Conservation (phyloP, 2,888 invertebrate genomes). For the Orchesella flavescens region DNA sequence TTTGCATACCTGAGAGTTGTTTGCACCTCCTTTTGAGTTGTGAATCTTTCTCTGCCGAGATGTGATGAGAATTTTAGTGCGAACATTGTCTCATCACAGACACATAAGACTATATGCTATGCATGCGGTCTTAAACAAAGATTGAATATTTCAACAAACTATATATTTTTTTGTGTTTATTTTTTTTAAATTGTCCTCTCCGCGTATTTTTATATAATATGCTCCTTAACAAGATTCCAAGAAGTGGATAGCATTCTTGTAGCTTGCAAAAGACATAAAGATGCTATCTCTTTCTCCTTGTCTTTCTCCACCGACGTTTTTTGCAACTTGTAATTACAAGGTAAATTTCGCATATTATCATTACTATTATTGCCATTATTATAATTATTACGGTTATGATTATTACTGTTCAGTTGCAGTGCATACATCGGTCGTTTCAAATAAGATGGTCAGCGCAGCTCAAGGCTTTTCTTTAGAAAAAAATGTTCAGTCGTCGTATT, state of each 20-base stretch:
- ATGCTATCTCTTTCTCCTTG: constrained; percentile 29
- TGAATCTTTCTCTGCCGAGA: too few relatives aligned
- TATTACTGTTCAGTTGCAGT: background rate
- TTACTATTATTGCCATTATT: constrained; percentile 45
- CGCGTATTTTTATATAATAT: background rate
- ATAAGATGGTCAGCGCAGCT: background rate
- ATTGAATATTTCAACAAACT: too few relatives aligned
- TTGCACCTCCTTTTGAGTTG: too few relatives aligned
- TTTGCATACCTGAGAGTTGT: constrained; percentile 2
- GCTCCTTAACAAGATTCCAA: too few relatives aligned
- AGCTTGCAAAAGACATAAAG: constrained; percentile 2
- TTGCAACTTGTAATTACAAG: constrained; percentile 50
- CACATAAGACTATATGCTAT: too few relatives aligned
- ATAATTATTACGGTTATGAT: constrained; percentile 55
- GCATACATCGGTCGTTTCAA: background rate
- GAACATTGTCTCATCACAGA: too few relatives aligned
- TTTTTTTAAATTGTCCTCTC: constrained; percentile 1
- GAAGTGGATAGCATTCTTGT: background rate
- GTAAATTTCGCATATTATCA: constrained; percentile 50
- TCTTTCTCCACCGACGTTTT: constrained; percentile 16
- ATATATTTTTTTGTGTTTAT: background rate
- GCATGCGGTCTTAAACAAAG: too few relatives aligned
- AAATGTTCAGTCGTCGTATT: constrained; percentile 16
- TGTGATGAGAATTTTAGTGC: too few relatives aligned
- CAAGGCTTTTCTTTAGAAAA: background rate